Evolutionary conservation across 2,113 vertebrate genomes (phyloP), one percentile per base, ranked within the genome.

Genomic region (Sakesphorus luctuosus): DNA sequence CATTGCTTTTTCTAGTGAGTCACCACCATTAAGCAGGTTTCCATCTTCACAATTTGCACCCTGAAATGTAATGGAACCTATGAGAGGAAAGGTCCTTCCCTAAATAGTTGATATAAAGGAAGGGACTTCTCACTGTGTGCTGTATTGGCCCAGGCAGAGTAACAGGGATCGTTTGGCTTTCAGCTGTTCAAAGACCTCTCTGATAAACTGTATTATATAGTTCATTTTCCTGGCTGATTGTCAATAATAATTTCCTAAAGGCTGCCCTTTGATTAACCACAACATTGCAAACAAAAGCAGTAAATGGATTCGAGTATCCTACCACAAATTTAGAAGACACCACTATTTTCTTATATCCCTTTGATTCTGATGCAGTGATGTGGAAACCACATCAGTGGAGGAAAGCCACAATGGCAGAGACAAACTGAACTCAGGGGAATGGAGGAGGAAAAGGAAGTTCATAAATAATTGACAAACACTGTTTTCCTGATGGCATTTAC

Each of bases 11-110:
- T 76, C 58, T 87, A 59, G 5, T 0, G 5, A 31, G 19, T n/a
- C 13, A 67, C 33, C 36, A 65, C 21, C 44, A 67, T 1, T 61
- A 24, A 49, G 26, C 15, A 65, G 9, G 43, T 59, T 59, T 55
- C n/a, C 11, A 12, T 0, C 0, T 53, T 63, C 68, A 65, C 0
- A 0, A n/a, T 61, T 52, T 55, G 5, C 21, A 69, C 3, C 13
- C 13, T 66, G 50, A 85, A 82, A 87, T 0, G 0, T 16, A 90
- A 17, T 17, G 13, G 53, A 65, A 75, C 10, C 10, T 2, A 0
- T 28, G 44, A 66, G 13, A 68, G n/a, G 23, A 74, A 81, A 84
- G 14, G 24, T 49, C 19, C 40, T 65, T 74, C 33, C 66, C 29
- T 58, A 10, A 71, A 46, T 12, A 65, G 33, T 3, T 31, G 19